Base-by-base conservation (phyloP, 1,140 invertebrate species). In the Ceratosolen fusciceps region DNA sequence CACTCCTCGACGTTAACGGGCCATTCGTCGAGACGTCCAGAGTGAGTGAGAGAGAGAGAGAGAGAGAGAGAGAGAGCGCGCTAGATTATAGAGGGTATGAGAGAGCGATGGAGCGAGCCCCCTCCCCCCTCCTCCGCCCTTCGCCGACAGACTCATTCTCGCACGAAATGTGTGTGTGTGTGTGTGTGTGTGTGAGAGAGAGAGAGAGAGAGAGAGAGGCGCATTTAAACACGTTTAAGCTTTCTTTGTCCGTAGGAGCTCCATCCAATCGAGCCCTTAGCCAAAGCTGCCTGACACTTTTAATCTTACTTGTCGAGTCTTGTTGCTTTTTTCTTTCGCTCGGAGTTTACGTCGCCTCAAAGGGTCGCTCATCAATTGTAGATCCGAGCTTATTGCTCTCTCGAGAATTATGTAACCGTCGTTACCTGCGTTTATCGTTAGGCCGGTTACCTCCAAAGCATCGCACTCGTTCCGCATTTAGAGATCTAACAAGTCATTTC, bases 1-100 rank as follows among this genome's bases (percentile, higher is more conserved):
- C 83, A 84, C 83, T 83, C 79, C 76, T 73, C 72, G 81, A 84
- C 83, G 83, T 83, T 83, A 84, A 84, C 83, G 78, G 78, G 81
- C 81, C 81, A 84, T 84, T 83, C 81, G 71, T 79, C 77, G 77
- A 39, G n/a, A n/a, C n/a, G n/a, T n/a, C n/a, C n/a, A n/a, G n/a
- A n/a, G n/a, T n/a, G n/a, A n/a, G n/a, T n/a, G n/a, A n/a, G n/a
- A n/a, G n/a, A n/a, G n/a, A n/a, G n/a, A n/a, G n/a, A n/a, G n/a
- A n/a, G n/a, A n/a, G n/a, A n/a, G n/a, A n/a, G n/a, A n/a, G n/a
- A n/a, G n/a, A n/a, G n/a, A n/a, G n/a, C n/a, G n/a, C n/a, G n/a
- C n/a, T n/a, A n/a, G n/a, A n/a, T n/a, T n/a, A n/a, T n/a, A n/a
- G n/a, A n/a, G n/a, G n/a, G n/a, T n/a, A n/a, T n/a, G n/a, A n/a